Evolutionary conservation across 1,140 invertebrate species (phyloP), one percentile per base, ranked within the genome.

Genomic region (Rhynchophorus ferrugineus): DNA sequence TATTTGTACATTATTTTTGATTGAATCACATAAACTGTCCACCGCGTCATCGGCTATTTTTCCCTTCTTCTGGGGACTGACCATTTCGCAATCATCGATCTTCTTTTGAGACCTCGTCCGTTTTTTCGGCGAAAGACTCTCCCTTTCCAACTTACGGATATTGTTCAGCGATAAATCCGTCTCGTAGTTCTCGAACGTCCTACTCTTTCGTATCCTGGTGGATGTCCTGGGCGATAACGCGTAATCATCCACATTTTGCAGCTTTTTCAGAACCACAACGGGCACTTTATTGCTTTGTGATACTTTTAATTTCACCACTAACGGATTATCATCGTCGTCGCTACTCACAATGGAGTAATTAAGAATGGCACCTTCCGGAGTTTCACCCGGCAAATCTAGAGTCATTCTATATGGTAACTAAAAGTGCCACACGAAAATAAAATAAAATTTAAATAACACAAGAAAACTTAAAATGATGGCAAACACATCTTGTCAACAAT

Each of bases 341-440:
- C 42, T 44, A 9, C 39, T 44, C 8, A 53, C 29, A 34, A 55
- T 55, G 2, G 52, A 54, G 44, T 58, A 55, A 44, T 55, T 52
- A 5, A 58, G 22, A 18, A 58, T 38, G n/a, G 20, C 20, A n/a
- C 14, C 38, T 29, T 54, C 24, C 22, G 49, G 33, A 3, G 49
- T 20, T 8, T 54, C 24, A 17, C 16, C 6, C 11, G 52, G 33
- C 7, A 43, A 35, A 14, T 54, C 52, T 35, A 44, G 29, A 9
- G 42, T 45, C 50, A 53, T 53, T 39, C 19, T 39, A 19, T 7
- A 6, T 11, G 8, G 36, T 38, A 16, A 1, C 16, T 16, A n/a
- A n/a, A n/a, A n/a, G n/a, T n/a, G n/a, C n/a, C n/a, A n/a, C n/a
- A n/a, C n/a, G n/a, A n/a, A n/a, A n/a, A n/a, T n/a, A n/a, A n/a